phyloP scores from a whole-genome alignment of 2,113 vertebrate species.

The Lamprotornis superbus region DNA sequence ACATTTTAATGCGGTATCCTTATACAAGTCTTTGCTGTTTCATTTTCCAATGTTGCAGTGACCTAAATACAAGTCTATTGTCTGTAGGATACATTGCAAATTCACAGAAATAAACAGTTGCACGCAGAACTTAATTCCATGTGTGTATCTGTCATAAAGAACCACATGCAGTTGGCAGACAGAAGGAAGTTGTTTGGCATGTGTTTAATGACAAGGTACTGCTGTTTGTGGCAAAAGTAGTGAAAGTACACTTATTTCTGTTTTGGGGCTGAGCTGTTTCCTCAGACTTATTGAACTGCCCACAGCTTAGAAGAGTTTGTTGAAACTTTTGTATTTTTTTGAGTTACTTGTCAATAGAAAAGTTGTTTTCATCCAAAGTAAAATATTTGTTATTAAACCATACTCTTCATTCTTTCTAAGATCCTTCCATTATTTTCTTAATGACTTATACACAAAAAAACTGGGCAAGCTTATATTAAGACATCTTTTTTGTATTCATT shows the following conservation, averaged over 20 bases:
- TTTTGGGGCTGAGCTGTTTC: not conserved
- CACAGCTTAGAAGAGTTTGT: not conserved
- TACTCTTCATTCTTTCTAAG: not conserved
- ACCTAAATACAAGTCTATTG: not conserved
- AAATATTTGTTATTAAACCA: not conserved
- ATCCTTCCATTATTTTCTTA: not conserved
- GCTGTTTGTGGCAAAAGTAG: not conserved
- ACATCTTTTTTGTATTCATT: not conserved
- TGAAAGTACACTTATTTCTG: not conserved
- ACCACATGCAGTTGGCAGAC: not conserved
- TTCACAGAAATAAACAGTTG: not conserved
- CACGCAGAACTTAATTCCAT: not conserved
- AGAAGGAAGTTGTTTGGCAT: not conserved
- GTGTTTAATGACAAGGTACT: not conserved
- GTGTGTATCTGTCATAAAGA: not conserved
- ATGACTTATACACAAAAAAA: not conserved
- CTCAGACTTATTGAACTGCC: not conserved
- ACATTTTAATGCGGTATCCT: not conserved
- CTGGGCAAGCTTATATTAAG: not conserved
- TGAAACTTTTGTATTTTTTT: not conserved
- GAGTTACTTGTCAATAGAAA: not conserved
- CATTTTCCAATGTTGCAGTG: not conserved
- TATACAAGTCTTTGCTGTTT: not conserved
- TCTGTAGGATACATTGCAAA: not conserved
- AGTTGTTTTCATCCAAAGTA: not conserved